phyloP scores from a whole-genome alignment of 92 coral and sea anemone species.

The Siderastrea siderea region DNA sequence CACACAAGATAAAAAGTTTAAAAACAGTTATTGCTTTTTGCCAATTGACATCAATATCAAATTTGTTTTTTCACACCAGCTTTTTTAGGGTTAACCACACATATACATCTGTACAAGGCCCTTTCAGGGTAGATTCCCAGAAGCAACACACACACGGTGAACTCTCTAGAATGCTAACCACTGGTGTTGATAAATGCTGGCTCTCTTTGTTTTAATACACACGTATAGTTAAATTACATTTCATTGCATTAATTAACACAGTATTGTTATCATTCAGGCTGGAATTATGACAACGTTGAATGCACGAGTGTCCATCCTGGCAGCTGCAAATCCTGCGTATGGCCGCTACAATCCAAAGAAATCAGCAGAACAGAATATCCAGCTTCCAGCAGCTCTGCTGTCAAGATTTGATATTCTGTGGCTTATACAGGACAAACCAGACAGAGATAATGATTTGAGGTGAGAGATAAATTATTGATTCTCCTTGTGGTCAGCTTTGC shows the following conservation, averaged over 20 bases:
- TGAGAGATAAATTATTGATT: constrained; percentile 4
- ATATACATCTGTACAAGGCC: no score
- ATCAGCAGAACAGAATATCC: constrained; percentile 99
- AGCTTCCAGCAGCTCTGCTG: constrained; percentile 96
- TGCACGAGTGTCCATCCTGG: constrained; percentile 97
- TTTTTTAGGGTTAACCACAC: no score
- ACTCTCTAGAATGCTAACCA: no score
- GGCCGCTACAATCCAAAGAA: constrained; percentile 99
- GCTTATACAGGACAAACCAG: constrained; percentile 98
- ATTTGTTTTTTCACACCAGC: no score
- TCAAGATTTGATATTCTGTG: constrained; percentile 98
- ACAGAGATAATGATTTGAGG: constrained; percentile 97
- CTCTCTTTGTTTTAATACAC: neutral
- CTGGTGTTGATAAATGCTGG: no score
- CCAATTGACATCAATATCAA: no score
- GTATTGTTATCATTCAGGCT: constrained; percentile 71
- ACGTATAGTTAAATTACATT: neutral
- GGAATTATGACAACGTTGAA: constrained; percentile 98
- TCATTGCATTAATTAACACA: neutral
- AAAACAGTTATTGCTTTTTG: neutral
- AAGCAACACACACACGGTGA: no score
- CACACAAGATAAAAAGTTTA: neutral
- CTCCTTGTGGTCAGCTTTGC: no score
- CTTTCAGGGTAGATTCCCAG: no score
- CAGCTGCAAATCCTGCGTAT: constrained; percentile 99